These are phyloP conservation scores for Microtus richardsoni DNA, from an alignment of 2,113 vertebrate genomes.

Conservation along the genomic window DNA sequence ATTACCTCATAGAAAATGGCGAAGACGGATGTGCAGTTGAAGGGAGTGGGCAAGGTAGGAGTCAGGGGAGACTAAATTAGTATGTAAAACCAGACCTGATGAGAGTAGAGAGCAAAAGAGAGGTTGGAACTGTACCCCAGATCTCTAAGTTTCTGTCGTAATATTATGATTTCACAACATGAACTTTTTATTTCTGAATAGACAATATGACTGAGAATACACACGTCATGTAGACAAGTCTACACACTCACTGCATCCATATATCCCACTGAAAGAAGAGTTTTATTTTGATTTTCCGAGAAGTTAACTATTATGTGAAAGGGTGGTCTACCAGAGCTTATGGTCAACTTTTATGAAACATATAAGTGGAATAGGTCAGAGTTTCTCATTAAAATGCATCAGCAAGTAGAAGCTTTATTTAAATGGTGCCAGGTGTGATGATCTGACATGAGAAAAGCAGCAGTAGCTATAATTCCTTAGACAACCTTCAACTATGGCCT, in stretches of 20 bases:
- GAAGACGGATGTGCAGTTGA: not conserved
- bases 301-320: not conserved
- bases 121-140: not conserved
- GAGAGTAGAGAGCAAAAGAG: not conserved
- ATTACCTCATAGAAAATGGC: not conserved
- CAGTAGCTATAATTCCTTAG: not conserved
- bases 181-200: not conserved
- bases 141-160: not conserved
- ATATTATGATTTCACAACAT: not conserved
- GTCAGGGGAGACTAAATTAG: not conserved
- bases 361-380: not conserved
- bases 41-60: not conserved
- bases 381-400: not conserved
- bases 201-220: not conserved
- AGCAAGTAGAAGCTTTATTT: not conserved
- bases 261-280: not conserved
- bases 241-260: not conserved
- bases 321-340: not conserved
- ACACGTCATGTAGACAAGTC: not conserved
- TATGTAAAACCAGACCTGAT: not conserved
- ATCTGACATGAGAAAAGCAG: not conserved
- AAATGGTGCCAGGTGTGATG: not conserved
- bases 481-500: not conserved
- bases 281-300: conserved; percentile 36
- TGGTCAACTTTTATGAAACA: not conserved